These are phyloP conservation scores for Caenorhabditis virilis DNA, from an alignment of 2,888 invertebrate genomes.

Conservation along the genomic window DNA sequence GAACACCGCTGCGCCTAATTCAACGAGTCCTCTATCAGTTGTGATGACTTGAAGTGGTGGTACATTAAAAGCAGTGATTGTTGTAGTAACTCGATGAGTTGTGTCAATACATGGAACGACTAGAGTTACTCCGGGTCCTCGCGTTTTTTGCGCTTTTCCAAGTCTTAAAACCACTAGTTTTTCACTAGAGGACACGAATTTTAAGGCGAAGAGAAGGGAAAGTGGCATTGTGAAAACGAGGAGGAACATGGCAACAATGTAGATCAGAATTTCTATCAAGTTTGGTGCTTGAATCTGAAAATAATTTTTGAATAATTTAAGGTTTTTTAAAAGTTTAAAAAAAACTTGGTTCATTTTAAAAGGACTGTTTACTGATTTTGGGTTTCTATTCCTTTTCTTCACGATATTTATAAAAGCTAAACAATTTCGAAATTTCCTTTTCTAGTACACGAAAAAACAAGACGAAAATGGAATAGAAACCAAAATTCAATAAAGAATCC, in stretches of 20 bases:
- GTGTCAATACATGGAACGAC: constrained; percentile 70
- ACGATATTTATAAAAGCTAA: too few relatives aligned
- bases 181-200: constrained; percentile 62
- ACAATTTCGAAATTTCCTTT: too few relatives aligned
- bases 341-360: background rate
- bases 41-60: constrained; percentile 72
- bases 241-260: constrained; percentile 49
- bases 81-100: constrained; percentile 69
- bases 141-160: constrained; percentile 59
- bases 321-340: background rate
- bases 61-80: constrained; percentile 71
- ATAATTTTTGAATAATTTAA: too few relatives aligned
- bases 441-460: too few relatives aligned
- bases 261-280: constrained; percentile 43
- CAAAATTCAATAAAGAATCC: too few relatives aligned
- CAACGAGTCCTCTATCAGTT: constrained; percentile 70
- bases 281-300: background rate
- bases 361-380: too few relatives aligned
- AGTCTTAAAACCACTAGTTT: constrained; percentile 66
- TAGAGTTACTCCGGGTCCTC: constrained; percentile 69
- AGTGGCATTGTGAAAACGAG: constrained; percentile 62
- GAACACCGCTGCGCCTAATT: constrained; percentile 71
- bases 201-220: constrained; percentile 61
- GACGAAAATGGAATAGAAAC: too few relatives aligned
- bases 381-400: too few relatives aligned